Conservation (phyloP, 2,888 invertebrate species). For the Branchellion lobata region DNA sequence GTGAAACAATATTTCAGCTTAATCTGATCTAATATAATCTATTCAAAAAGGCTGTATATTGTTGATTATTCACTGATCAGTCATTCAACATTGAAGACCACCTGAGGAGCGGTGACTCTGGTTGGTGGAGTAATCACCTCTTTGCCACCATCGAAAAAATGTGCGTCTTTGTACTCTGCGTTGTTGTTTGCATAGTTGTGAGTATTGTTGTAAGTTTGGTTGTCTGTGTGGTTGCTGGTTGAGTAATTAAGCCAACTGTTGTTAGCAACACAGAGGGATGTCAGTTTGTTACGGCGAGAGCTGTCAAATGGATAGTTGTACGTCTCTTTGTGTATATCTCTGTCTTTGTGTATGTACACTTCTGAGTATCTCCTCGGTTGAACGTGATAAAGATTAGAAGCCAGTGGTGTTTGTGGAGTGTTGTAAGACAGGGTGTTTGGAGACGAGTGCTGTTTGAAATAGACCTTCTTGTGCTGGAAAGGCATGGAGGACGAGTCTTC, state of each 20-base stretch:
- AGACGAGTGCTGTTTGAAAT: neutral
- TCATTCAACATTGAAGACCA: too few species aligned
- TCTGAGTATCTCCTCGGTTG: neutral
- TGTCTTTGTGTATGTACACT: neutral
- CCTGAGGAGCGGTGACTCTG: conserved; percentile 1
- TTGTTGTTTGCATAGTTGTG: neutral
- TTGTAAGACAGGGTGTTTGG: neutral
- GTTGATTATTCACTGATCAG: too few species aligned
- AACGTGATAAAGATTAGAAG: neutral
- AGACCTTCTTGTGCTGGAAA: too few species aligned
- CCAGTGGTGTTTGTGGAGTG: neutral
- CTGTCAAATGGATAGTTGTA: too few species aligned
- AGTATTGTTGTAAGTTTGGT: too few species aligned
- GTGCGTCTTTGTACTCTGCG: neutral
- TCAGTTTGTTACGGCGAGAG: neutral
- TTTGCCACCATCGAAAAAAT: conserved; percentile 13
- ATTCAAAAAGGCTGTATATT: too few species aligned
- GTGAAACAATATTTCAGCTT: too few species aligned
- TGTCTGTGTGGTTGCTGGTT: too few species aligned
- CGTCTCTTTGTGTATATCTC: neutral
- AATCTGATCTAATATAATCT: too few species aligned
- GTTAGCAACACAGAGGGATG: neutral
- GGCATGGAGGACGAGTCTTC: too few species aligned
- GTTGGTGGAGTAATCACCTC: conserved; percentile 4
- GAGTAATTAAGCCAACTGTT: neutral